Conservation (phyloP, 2,113 vertebrate genomes). For the Dipodomys merriami region DNA sequence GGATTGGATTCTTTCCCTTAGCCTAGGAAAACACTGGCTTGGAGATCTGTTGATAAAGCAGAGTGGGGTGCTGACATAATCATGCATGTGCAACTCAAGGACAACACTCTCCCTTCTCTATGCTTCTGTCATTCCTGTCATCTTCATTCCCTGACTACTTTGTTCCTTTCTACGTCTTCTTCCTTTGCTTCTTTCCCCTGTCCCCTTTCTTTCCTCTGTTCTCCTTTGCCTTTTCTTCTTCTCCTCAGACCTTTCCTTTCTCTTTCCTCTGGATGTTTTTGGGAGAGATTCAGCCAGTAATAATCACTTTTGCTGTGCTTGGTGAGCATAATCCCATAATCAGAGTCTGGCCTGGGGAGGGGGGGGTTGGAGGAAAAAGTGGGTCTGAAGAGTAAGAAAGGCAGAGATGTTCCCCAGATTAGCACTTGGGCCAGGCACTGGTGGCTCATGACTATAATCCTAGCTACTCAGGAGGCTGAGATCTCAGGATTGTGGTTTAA, state of each 20-base stretch:
- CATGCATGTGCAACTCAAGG: neutral
- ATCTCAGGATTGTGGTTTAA: too few relatives aligned
- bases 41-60: neutral
- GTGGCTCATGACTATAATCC: too few relatives aligned
- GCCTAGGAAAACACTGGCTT: neutral
- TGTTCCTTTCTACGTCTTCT: neutral
- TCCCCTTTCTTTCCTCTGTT: neutral
- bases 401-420: neutral
- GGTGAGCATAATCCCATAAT: neutral
- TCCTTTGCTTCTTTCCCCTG: neutral
- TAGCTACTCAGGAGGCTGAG: too few relatives aligned
- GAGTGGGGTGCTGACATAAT: accelerated
- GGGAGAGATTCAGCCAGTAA: neutral
- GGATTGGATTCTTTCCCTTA: neutral
- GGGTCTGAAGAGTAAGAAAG: neutral
- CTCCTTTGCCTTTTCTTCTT: neutral
- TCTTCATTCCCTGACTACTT: neutral
- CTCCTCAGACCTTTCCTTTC: too few relatives aligned
- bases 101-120: neutral
- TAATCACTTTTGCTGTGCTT: neutral
- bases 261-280: neutral
- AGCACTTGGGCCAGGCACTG: neutral
- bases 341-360: neutral
- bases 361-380: neutral
- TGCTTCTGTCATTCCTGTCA: neutral